phyloP scores from a whole-genome alignment of 2,113 vertebrate genomes.

The Sula dactylatra region DNA sequence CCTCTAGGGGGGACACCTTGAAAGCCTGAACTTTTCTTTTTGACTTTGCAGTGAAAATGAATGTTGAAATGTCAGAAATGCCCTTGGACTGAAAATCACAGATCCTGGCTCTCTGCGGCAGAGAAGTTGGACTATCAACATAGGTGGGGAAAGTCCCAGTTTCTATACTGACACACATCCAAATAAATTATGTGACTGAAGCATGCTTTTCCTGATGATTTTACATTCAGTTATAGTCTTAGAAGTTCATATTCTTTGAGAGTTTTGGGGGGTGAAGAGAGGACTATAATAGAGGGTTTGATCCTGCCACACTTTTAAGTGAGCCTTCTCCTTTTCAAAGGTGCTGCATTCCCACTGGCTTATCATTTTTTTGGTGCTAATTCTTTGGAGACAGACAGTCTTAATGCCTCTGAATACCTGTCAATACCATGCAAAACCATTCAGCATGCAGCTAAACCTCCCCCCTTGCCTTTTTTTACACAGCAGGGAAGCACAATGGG shows the following conservation, averaged over 20 bases:
- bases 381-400: not conserved
- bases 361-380: not conserved
- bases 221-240: not conserved
- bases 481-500: not conserved
- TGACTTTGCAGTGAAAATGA: not conserved
- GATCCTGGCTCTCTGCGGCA: not conserved
- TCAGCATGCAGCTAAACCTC: not conserved
- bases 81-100: not conserved
- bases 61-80: not conserved
- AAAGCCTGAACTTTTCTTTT: not conserved
- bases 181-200: not conserved
- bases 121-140: not conserved
- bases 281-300: not conserved
- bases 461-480: not conserved
- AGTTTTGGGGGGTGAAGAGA: not conserved
- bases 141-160: not conserved
- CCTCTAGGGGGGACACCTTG: fast-evolving
- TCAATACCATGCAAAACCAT: not conserved
- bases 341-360: not conserved
- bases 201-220: not conserved
- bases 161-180: not conserved
- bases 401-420: not conserved
- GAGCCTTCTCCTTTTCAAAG: not conserved
- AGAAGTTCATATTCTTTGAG: not conserved
- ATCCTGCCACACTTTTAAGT: not conserved